These are phyloP conservation scores for Macroglossus sobrinus DNA, from an alignment of 2,113 vertebrate genomes.

Conservation along the genomic window DNA sequence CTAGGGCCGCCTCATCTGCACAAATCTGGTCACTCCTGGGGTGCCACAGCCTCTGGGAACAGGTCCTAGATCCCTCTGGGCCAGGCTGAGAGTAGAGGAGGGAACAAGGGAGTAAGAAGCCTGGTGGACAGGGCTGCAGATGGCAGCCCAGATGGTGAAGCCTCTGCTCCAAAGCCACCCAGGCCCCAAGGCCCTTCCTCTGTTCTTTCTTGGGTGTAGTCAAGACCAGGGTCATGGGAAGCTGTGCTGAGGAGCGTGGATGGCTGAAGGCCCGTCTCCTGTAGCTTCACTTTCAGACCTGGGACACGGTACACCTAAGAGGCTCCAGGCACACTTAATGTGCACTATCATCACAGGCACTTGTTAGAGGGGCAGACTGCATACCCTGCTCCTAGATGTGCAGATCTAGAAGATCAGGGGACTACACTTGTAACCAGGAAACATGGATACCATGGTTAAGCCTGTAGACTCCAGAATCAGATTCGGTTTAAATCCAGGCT, in stretches of 20 bases:
- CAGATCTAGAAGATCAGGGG: background rate
- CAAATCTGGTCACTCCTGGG: background rate
- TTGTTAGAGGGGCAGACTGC: background rate
- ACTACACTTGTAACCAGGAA: background rate
- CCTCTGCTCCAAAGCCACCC: background rate
- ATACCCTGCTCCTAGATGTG: background rate
- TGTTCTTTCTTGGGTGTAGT: background rate
- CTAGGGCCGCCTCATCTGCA: background rate
- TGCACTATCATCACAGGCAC: background rate
- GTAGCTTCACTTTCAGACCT: background rate
- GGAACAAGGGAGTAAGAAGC: accelerated
- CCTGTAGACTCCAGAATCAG: background rate
- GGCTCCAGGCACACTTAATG: background rate
- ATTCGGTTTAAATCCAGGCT: background rate
- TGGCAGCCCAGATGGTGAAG: background rate
- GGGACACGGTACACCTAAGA: background rate
- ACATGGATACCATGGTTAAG: background rate
- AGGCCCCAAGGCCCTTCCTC: background rate
- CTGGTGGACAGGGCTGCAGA: background rate
- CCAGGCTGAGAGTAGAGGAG: background rate
- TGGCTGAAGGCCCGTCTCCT: background rate
- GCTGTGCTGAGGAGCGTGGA: background rate
- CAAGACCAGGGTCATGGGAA: background rate
- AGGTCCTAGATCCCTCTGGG: background rate
- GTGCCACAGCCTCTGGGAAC: background rate